These are phyloP conservation scores for Chrysolina americana DNA, from an alignment of 2,888 invertebrate species.

Conservation along the genomic window DNA sequence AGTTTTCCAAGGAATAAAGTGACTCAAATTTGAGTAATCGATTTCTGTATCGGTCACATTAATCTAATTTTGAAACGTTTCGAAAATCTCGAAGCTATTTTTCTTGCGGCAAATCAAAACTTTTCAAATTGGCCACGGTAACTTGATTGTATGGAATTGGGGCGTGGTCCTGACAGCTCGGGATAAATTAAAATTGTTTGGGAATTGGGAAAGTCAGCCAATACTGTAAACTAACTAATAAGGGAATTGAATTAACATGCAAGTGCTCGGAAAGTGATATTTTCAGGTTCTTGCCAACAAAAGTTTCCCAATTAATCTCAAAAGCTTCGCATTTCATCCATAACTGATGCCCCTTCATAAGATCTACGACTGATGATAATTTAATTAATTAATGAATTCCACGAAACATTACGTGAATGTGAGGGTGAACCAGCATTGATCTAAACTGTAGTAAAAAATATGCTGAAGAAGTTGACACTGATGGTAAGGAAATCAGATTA, in stretches of 20 bases:
- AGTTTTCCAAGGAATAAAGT: neutral
- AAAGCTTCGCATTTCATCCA: neutral
- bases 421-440: too few species aligned
- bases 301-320: constrained; percentile 14
- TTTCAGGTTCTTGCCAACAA: neutral
- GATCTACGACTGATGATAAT: neutral
- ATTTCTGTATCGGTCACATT: constrained; percentile 13
- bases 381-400: too few species aligned
- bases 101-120: constrained; percentile 23
- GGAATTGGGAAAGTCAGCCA: constrained; percentile 5
- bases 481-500: too few species aligned
- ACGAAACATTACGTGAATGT: too few species aligned
- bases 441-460: too few species aligned
- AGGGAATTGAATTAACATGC: constrained; percentile 6
- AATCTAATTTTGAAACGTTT: constrained; percentile 16
- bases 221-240: constrained; percentile 18
- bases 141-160: constrained; percentile 12
- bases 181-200: constrained; percentile 25
- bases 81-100: constrained; percentile 11
- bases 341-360: neutral
- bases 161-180: constrained; percentile 19
- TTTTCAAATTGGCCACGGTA: constrained; percentile 21
- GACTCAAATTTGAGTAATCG: constrained; percentile 6
- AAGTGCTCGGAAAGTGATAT: neutral
- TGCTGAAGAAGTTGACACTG: too few species aligned